Base-by-base conservation (phyloP, 2,888 invertebrate species). In the Caenorhabditis wallacei region DNA sequence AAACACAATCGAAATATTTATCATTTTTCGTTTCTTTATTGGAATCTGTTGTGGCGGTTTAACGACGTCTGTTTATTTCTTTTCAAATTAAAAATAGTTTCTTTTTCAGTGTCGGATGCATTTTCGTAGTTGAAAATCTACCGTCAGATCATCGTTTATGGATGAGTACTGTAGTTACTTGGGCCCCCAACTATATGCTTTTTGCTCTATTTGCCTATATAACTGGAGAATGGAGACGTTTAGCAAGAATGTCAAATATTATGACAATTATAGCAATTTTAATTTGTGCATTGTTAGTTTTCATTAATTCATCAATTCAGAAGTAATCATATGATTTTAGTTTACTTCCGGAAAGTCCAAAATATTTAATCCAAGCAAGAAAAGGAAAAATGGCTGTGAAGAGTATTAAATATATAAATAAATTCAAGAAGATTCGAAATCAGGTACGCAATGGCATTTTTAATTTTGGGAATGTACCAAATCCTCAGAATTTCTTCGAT, bases 161-260 rank as follows among this genome's bases (percentile, higher is more conserved):
- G 87, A 80, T 87, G 61, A 74, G 76, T 40, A 87, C 87, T 13
- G 81, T 88, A 11, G 74, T 88, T 3, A 88, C 88, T 16, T 88
- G 88, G 88, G 88, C 86, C 56, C 88, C 88, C 11, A 88, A 88
- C 64, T 88, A 85, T 68, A 83, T 87, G 37, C 70, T 88, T 24
- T 87, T 88, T 26, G 83, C 88, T 0, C 40, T 86, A 0, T 81
- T 85, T 30, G 88, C 85, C 10, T 85, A 82, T 40, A 57, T 86
- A 1, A 81, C 88, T 11, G 68, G 79, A 10, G 84, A 87, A 26
- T 88, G 88, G 88, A 76, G 86, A 69, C 40, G 51, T 43, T 48
- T 86, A 4, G 72, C 81, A 1, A 72, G 84, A 54, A 83, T 84
- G 54, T 80, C 68, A 22, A 85, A 85, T 80, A 76, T 63, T 2